Evolutionary conservation across 2,113 vertebrate species (phyloP), one percentile per base, ranked within the genome.

Genomic region (Thamnaconus septentrionalis): DNA sequence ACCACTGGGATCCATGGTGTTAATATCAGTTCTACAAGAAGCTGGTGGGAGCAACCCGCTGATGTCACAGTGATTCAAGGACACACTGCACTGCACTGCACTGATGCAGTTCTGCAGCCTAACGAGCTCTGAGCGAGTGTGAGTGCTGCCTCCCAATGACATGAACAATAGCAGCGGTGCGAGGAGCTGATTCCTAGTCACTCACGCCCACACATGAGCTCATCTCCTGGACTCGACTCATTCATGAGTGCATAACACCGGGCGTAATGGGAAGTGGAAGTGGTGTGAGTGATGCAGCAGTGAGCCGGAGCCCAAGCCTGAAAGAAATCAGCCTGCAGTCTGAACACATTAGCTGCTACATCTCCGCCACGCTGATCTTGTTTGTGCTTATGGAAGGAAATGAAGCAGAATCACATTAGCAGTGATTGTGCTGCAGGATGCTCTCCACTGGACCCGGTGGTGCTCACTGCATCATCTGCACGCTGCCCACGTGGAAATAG

Each of bases 191-290:
- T 70, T 82, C 85, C 75, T 77, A 18, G 78, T n/a, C 72, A 64
- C 75, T 75, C 50, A 41, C 71, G 66, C 79, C 84, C 81, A 78
- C 77, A 75, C 79, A 74, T 90, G 85, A 87, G 78, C 81, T 87
- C 82, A 90, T 80, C 59, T 69, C 68, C 73, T 78, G 69, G 74
- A 85, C 58, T 69, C 47, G 5, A 55, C 68, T 82, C 75, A 56
- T 53, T 72, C 72, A 61, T 55, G 52, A 78, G 78, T 67, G 47
- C 71, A 74, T 84, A 71, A 85, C 75, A 72, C 66, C 6, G 42
- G 74, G 61, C 6, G 45, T 73, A 80, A 81, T 86, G 76, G 71
- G 76, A 78, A 66, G 71, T 73, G 82, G 78, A 85, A 88, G 79
- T 73, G 61, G 73, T 67, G 58, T 81, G 80, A 83, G 74, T 82